Conservation (phyloP, 2,888 invertebrate species). For the Zaprionus lineosus region DNA sequence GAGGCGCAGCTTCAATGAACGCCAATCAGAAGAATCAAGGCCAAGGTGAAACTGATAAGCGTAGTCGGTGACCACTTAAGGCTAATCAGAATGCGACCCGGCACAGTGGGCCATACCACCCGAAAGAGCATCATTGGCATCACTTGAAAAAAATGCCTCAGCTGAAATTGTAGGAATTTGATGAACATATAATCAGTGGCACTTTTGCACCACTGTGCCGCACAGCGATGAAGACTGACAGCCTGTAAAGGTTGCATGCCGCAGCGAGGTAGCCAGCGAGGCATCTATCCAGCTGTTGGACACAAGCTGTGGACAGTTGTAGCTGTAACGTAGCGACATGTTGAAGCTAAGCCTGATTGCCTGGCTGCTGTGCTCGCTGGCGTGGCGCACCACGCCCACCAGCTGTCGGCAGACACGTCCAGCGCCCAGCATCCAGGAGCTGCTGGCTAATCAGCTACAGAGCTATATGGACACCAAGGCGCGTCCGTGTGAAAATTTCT, state of each 20-base stretch:
- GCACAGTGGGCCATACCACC: constrained; percentile 34
- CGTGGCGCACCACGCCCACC: constrained; percentile 79
- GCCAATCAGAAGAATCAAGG: constrained; percentile 71
- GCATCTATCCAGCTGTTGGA: constrained; percentile 2
- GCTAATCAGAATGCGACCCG: constrained; percentile 62
- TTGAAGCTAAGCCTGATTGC: constrained; percentile 70
- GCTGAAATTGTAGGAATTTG: too few species aligned
- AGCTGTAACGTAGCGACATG: constrained; percentile 56
- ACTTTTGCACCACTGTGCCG: constrained; percentile 24
- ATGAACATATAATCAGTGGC: too few species aligned
- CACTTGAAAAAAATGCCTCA: too few species aligned
- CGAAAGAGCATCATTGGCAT: too few species aligned
- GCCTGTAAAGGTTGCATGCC: constrained; percentile 18
- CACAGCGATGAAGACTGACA: constrained; percentile 68
- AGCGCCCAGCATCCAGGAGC: constrained; percentile 69
- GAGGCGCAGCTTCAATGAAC: constrained; percentile 46
- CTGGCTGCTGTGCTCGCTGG: constrained; percentile 69
- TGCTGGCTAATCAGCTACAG: constrained; percentile 72
- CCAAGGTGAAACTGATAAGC: constrained; percentile 76
- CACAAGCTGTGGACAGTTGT: constrained; percentile 28
- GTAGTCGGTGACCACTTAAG: constrained; percentile 46
- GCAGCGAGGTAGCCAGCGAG: too few species aligned
- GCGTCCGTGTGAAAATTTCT: constrained; percentile 80
- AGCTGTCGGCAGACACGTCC: constrained; percentile 69
- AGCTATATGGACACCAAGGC: constrained; percentile 78